Conservation (phyloP, 2,888 invertebrate species). For the Gerosis bhagava region DNA sequence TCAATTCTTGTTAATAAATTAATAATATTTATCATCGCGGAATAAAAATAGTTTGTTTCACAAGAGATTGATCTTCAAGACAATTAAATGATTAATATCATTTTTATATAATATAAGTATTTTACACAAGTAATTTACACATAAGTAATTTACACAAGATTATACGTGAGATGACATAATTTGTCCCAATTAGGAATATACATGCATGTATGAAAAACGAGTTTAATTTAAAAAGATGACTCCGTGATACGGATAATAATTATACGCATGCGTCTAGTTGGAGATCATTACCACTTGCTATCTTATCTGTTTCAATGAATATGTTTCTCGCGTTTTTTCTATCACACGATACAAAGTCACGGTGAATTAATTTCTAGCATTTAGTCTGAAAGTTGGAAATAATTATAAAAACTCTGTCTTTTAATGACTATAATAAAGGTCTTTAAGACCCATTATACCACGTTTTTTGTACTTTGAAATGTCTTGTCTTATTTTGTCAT, state of each 20-base stretch:
- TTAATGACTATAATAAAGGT: conserved; percentile 16
- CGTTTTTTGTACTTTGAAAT: too few species aligned
- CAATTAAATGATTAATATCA: too few species aligned
- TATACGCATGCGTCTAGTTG: conserved; percentile 10
- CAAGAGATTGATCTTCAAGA: too few species aligned
- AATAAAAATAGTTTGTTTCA: too few species aligned
- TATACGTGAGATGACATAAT: too few species aligned
- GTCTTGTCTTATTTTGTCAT: too few species aligned
- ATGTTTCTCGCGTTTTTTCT: conserved; percentile 29
- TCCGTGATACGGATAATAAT: conserved; percentile 15
- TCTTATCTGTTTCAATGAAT: conserved; percentile 16
- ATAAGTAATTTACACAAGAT: too few species aligned
- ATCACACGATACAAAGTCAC: conserved; percentile 28
- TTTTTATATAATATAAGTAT: too few species aligned
- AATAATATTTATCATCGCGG: too few species aligned
- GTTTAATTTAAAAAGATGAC: conserved; percentile 16
- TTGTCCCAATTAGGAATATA: conserved; percentile 12
- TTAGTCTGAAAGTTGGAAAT: conserved; percentile 39
- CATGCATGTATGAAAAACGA: conserved; percentile 12
- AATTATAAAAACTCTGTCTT: conserved; percentile 29
- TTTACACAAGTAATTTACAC: too few species aligned
- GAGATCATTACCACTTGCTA: conserved; percentile 2
- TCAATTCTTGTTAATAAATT: too few species aligned
- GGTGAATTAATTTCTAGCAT: conserved; percentile 35
- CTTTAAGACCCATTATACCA: background rate